A percentile compares a stretch with the other conserved stretches of the same genome.
These are phyloP conservation scores for Oenanthe melanoleuca DNA, from an alignment of 2,113 vertebrate genomes.

Conservation along the genomic window DNA sequence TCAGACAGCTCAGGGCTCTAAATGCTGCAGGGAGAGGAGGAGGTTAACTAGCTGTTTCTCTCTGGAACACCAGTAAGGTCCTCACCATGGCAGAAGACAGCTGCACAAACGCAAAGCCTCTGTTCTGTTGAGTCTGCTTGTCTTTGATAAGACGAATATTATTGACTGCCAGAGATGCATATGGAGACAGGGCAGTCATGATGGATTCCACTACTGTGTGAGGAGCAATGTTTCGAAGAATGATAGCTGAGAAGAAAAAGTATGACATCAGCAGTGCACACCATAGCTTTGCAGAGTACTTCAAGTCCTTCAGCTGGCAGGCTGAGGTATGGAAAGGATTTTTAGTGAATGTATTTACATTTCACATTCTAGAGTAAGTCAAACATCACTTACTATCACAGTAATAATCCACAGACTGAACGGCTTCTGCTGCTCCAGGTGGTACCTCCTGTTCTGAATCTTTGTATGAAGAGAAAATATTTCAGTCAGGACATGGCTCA, in stretches of 20 bases:
- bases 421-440: constrained; percentile 84
- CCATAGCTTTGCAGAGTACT: background rate
- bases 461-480: constrained; percentile 26
- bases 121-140: constrained; percentile 96
- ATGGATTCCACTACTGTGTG: constrained; percentile 95
- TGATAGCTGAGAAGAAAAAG: constrained; percentile 83
- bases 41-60: background rate
- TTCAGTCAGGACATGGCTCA: background rate
- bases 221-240: constrained; percentile 94
- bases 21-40: background rate
- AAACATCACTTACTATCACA: constrained; percentile 90
- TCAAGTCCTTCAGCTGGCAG: background rate
- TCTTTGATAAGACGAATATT: constrained; percentile 99
- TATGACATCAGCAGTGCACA: background rate
- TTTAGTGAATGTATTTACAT: background rate
- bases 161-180: constrained; percentile 93
- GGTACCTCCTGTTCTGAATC: constrained; percentile 85
- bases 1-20: background rate
- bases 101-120: constrained; percentile 97
- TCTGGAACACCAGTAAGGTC: background rate
- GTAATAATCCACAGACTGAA: constrained; percentile 91
- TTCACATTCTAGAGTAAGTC: background rate
- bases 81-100: constrained; percentile 95
- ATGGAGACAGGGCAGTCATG: constrained; percentile 90
- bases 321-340: background rate